Conservation (phyloP, 2,113 vertebrate species). For the Gallinago media region DNA sequence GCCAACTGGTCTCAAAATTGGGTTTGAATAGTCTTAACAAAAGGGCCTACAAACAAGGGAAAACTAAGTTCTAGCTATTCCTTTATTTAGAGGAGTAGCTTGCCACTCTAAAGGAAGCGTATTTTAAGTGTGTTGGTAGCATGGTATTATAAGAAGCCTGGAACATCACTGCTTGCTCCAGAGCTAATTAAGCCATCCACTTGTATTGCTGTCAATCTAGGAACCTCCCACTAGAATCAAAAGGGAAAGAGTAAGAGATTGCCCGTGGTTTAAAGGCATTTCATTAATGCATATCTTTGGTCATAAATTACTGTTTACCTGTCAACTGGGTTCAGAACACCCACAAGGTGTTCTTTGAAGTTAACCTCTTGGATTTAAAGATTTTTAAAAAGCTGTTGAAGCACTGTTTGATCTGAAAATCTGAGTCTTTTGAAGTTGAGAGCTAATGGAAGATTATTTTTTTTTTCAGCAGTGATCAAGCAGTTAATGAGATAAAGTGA, state of each 20-base stretch:
- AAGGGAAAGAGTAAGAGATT: constrained; percentile 2
- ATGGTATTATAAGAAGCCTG: background rate
- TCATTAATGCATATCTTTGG: constrained; percentile 62
- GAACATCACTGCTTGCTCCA: background rate
- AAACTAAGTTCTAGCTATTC: background rate
- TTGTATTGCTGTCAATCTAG: background rate
- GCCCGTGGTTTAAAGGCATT: constrained; percentile 2
- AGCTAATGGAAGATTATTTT: constrained; percentile 75
- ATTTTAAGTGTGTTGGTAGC: background rate
- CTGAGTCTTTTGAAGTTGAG: constrained; percentile 76
- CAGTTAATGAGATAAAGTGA: constrained; percentile 80
- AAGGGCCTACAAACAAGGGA: background rate
- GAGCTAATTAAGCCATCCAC: constrained; percentile 17
- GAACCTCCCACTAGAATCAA: background rate
- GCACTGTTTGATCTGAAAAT: constrained; percentile 78
- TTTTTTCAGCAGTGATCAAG: constrained; percentile 73
- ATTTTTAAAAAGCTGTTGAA: constrained; percentile 73
- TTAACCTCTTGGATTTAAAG: constrained; percentile 77
- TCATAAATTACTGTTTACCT: constrained; percentile 81
- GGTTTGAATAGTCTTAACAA: background rate
- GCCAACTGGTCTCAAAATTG: background rate
- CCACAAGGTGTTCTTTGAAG: constrained; percentile 78
- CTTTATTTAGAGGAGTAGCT: background rate
- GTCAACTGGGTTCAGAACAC: constrained; percentile 75
- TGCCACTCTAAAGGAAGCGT: background rate